Base-by-base conservation (phyloP, 2,888 invertebrate genomes). In the Stomorhina lunata region DNA sequence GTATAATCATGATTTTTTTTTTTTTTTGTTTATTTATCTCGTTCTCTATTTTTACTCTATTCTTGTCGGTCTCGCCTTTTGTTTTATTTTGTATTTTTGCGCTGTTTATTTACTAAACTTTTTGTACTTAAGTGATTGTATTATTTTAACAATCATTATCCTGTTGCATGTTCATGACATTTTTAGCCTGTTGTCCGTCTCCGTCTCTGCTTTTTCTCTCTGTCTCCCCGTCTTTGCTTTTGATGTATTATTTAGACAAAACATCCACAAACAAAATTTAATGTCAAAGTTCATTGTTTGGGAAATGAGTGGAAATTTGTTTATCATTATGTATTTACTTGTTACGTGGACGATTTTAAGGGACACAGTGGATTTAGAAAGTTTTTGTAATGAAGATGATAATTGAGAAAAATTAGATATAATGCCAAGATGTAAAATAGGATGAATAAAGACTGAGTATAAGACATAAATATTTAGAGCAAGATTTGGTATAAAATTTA, bases 101-200 rank as follows among this genome's bases (percentile, higher is more conserved):
- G 20, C 48, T 48, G 17, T 45, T 65, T 40, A 27, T 63, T 63
- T 25, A 43, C 25, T 40, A 63, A 32, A 45, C 65, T 65, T n/a
- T n/a, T n/a, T n/a, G n/a, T n/a, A 48, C 22, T 22, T 22, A 12
- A 45, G 45, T 65, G 15, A 32, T 65, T n/a, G 3, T 66, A 50
- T 66, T 66, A 66, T 50, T 66, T 50, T 34, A 48, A 66, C 48
- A 50, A 25, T 25, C 34, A 66, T 66, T 50, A 66, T 66, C 66
- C 32, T 66, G 50, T 50, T 66, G 66, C 50, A 50, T 50, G 34
- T 25, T 40, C 15, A 4, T 34, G 3, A 10, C 10, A 34, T 12
- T 32, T 57, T 57, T 12, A 6, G 22, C n/a, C 25, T 25, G 6
- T 25, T 50, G 20, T 50, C 22, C 27, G n/a, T n/a, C n/a, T n/a